Evolutionary conservation across 2,797 vertebrate genomes (phyloP).

Genomic region (Nothura maculosa): DNA sequence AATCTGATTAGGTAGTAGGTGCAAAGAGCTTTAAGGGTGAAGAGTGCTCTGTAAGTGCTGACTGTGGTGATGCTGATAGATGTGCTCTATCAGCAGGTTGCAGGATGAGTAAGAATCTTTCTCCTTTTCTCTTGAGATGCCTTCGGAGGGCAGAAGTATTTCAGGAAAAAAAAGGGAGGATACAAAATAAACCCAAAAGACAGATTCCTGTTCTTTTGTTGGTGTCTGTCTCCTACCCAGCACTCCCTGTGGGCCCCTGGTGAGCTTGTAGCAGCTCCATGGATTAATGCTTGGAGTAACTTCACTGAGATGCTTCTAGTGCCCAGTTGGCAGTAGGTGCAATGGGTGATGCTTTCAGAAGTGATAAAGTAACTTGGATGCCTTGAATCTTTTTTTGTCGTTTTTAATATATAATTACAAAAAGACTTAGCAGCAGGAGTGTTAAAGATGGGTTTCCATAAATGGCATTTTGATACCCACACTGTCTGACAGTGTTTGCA

Average conservation of each 20-base stretch:
- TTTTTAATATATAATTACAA: background rate
- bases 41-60: conserved; percentile 54
- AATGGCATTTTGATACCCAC: background rate
- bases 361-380: background rate
- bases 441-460: background rate
- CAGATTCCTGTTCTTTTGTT: background rate
- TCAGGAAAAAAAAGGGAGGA: fast-evolving
- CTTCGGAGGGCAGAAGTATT: background rate
- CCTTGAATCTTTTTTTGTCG: background rate
- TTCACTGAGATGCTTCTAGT: background rate
- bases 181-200: fast-evolving
- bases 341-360: background rate
- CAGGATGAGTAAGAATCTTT: background rate
- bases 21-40: conserved; percentile 30
- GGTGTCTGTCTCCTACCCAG: background rate
- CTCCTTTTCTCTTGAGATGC: background rate
- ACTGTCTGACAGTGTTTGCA: fast-evolving
- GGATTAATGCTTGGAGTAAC: background rate
- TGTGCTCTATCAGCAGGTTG: conserved; percentile 43
- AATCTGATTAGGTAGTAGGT: conserved; percentile 36
- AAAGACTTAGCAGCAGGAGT: background rate
- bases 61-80: background rate
- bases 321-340: background rate
- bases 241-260: fast-evolving
- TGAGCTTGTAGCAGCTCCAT: background rate